Evolutionary conservation across 2,113 vertebrate genomes (phyloP).

Genomic region (Gobius niger): DNA sequence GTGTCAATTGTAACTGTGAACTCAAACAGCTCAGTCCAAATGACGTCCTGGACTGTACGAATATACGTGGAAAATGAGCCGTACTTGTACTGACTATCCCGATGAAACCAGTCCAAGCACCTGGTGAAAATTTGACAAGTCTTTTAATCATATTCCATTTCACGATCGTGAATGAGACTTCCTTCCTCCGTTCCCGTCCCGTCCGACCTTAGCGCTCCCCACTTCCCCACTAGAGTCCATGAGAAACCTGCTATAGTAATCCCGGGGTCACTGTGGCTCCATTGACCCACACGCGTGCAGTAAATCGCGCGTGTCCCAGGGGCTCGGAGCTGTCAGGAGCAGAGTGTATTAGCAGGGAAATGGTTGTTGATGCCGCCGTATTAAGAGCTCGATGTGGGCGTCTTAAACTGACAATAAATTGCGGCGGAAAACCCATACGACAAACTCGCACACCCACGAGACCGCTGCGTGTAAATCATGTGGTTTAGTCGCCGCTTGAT

Average conservation of each 20-base stretch:
- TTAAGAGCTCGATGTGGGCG: neutral
- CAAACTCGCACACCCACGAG: conserved; percentile 5
- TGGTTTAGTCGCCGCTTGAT: neutral
- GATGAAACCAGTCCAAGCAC: neutral
- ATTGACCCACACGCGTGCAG: conserved; percentile 27
- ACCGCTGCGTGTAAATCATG: conserved; percentile 1
- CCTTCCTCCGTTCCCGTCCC: conserved; percentile 21
- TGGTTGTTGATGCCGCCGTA: conserved; percentile 9
- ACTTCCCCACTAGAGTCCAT: conserved; percentile 32
- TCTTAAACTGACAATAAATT: conserved; percentile 19
- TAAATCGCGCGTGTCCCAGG: conserved; percentile 22
- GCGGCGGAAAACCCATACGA: conserved; percentile 15
- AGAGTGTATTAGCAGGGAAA: conserved; percentile 21
- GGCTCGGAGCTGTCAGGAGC: conserved; percentile 6
- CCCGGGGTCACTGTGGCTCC: conserved; percentile 37
- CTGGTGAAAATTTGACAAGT: conserved; percentile 35
- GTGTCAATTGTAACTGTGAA: no score
- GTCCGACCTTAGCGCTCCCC: conserved; percentile 17
- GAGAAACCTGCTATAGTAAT: conserved; percentile 54
- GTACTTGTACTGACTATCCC: no score
- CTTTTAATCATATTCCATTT: conserved; percentile 49
- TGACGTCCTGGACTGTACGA: no score
- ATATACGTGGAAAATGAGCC: no score
- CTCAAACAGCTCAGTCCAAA: no score
- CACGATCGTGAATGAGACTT: conserved; percentile 35